phyloP scores from a whole-genome alignment of 1,140 invertebrate genomes.

The Pseudachorutes palmiensis region DNA sequence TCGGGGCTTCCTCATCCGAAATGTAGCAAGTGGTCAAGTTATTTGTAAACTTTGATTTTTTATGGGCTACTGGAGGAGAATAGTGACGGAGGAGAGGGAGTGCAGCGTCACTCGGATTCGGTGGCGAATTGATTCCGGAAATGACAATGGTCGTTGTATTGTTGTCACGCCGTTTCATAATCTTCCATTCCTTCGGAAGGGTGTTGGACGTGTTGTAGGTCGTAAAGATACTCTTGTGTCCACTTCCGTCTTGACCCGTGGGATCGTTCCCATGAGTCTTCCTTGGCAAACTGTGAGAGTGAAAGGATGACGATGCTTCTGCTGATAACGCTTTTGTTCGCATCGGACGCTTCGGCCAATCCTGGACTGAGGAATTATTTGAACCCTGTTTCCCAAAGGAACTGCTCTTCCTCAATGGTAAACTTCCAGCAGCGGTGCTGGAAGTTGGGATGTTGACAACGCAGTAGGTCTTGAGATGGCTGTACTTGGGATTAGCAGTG shows the following conservation, averaged over 20 bases:
- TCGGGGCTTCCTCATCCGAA: not conserved
- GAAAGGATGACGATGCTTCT: too few species aligned
- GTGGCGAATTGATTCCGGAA: not conserved
- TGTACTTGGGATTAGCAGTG: slow-evolving; percentile 2
- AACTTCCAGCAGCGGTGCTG: too few species aligned
- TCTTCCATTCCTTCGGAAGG: slow-evolving; percentile 3
- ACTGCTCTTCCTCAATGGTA: not conserved
- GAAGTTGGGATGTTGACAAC: not conserved
- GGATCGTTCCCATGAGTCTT: not conserved
- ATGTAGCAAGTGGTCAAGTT: not conserved
- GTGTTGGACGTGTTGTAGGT: slow-evolving; percentile 3
- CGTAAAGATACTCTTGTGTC: not conserved
- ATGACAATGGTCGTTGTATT: slow-evolving; percentile 4
- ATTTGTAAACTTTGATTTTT: not conserved
- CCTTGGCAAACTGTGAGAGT: not conserved
- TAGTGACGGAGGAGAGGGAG: not conserved
- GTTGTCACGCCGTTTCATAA: not conserved
- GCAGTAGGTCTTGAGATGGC: slow-evolving; percentile 12
- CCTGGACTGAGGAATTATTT: not conserved
- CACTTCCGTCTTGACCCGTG: not conserved
- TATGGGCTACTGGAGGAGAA: not conserved
- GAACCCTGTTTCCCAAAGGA: not conserved
- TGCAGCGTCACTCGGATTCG: not conserved
- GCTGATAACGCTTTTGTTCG: too few species aligned
- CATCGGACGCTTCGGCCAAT: not conserved